A percentile compares a stretch with the other conserved stretches of the same genome.
phyloP scores from a whole-genome alignment of 2,797 vertebrate genomes.

The Leptodactylus fallax region DNA sequence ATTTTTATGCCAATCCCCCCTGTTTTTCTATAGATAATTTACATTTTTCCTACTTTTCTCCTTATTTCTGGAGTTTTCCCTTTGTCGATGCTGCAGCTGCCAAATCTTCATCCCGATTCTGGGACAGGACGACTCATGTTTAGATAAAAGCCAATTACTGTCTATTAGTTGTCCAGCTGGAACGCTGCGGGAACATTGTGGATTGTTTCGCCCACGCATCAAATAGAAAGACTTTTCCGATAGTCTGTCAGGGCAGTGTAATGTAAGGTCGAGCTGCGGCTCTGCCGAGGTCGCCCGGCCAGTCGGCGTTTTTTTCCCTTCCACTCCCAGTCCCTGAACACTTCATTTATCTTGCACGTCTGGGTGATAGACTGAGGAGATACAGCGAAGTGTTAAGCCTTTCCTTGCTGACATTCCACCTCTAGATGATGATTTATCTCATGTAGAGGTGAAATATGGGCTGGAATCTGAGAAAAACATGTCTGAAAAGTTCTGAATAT shows the following conservation, averaged over 20 bases:
- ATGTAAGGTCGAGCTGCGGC: neutral
- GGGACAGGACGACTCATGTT: slow-evolving; percentile 59
- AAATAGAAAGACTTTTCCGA: slow-evolving; percentile 25
- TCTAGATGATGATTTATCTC: neutral
- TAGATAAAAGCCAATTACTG: slow-evolving; percentile 61
- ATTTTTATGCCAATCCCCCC: neutral
- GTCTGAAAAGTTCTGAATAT: too few relatives aligned
- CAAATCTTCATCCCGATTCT: slow-evolving; percentile 30
- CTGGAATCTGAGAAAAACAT: neutral
- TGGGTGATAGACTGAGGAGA: neutral
- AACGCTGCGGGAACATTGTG: slow-evolving; percentile 57
- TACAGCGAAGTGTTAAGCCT: neutral
- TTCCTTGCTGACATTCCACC: neutral
- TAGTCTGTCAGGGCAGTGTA: neutral
- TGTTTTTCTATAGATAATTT: slow-evolving; percentile 15
- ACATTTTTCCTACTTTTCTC: neutral
- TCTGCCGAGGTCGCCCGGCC: slow-evolving; percentile 16
- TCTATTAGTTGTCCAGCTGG: slow-evolving; percentile 59
- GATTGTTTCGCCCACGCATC: slow-evolving; percentile 56
- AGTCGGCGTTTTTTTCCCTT: slow-evolving; percentile 1
- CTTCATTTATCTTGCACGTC: slow-evolving; percentile 20
- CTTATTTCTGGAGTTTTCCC: slow-evolving; percentile 37
- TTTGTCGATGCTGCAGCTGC: neutral
- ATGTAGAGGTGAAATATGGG: neutral
- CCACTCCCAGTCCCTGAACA: slow-evolving; percentile 14